Evolutionary conservation across 2,113 vertebrate genomes (phyloP), one percentile per base, ranked within the genome.

Genomic region (Rutilus rutilus): DNA sequence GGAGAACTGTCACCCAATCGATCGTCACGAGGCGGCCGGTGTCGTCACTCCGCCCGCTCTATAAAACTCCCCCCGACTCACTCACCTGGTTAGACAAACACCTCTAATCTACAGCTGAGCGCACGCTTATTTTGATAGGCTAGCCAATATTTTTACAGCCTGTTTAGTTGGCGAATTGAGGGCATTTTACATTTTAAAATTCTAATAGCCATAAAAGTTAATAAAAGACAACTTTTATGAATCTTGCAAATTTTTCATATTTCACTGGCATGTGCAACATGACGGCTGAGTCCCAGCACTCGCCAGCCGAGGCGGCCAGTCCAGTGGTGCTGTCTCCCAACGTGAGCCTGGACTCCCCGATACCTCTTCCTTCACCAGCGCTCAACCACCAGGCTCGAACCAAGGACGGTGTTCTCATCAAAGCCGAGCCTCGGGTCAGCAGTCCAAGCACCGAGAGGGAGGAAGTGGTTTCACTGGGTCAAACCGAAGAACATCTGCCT

Each of bases 261-360:
- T 95, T 95, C 87, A 91, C 92, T 88, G 95, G 93, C 93, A 94
- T 93, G 94, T 94, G 93, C 93, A 96, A 93, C 94, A 96, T 95
- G 95, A 94, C 95, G 87, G 95, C 93, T 21, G 96, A 96, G 91
- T 91, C 93, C 57, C 93, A 93, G 87, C 91, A 87, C 82, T 92
- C 94, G 77, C 92, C 95, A 21, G 92, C 91, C 15, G 95, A 95
- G 90, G 93, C 91, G 10, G 78, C 89, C 23, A 95, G 94, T 90
- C 94, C 95, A 45, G 90, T 94, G n/a, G 91, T 93, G 83, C 90
- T 94, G 90, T 95, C 95, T 67, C 94, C 95, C 1, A 92, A 90
- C 33, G 75, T 94, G 59, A 93, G 91, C 73, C 69, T 96, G 91
- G 95, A 95, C 89, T 95, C 95, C 0, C 91, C 95, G 50, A 86